Evolutionary conservation across 1,140 invertebrate genomes (phyloP).

Genomic region (Tachypleus tridentatus): DNA sequence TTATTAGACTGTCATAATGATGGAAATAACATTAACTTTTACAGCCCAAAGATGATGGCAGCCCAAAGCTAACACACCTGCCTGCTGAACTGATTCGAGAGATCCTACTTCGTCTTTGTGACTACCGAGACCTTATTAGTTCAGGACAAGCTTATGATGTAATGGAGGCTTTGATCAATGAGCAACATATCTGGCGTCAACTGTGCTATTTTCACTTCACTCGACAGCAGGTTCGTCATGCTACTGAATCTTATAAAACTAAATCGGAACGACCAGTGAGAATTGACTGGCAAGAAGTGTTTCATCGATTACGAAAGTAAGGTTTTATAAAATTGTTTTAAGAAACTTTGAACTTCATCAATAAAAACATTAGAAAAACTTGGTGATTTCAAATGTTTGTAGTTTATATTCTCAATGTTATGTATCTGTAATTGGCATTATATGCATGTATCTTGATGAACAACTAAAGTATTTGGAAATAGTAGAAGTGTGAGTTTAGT

Average conservation of each 20-base stretch:
- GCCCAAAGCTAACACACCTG: slow-evolving; percentile 71
- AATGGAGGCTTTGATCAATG: slow-evolving; percentile 65
- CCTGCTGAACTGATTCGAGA: slow-evolving; percentile 87
- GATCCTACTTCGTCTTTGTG: slow-evolving; percentile 74
- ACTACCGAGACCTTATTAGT: slow-evolving; percentile 78
- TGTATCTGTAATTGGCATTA: too few species aligned
- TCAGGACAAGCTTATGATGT: slow-evolving; percentile 53
- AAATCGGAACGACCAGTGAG: slow-evolving; percentile 11
- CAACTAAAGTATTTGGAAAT: too few species aligned
- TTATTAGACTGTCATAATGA: too few species aligned
- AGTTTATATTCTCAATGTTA: too few species aligned
- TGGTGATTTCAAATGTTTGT: too few species aligned
- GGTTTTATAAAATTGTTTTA: not conserved
- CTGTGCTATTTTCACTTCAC: slow-evolving; percentile 86
- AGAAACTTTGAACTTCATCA: too few species aligned
- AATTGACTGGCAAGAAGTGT: slow-evolving; percentile 55
- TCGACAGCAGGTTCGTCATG: slow-evolving; percentile 54
- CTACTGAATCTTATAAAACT: slow-evolving; percentile 5
- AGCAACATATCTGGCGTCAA: slow-evolving; percentile 82
- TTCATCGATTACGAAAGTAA: slow-evolving; percentile 57
- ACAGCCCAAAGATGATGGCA: slow-evolving; percentile 66
- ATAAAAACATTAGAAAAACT: too few species aligned
- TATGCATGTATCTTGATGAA: too few species aligned
- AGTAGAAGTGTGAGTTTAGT: too few species aligned
- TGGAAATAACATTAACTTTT: slow-evolving; percentile 18